phyloP scores from a whole-genome alignment of 2,797 vertebrate genomes.

The Urosaurus nigricauda region DNA sequence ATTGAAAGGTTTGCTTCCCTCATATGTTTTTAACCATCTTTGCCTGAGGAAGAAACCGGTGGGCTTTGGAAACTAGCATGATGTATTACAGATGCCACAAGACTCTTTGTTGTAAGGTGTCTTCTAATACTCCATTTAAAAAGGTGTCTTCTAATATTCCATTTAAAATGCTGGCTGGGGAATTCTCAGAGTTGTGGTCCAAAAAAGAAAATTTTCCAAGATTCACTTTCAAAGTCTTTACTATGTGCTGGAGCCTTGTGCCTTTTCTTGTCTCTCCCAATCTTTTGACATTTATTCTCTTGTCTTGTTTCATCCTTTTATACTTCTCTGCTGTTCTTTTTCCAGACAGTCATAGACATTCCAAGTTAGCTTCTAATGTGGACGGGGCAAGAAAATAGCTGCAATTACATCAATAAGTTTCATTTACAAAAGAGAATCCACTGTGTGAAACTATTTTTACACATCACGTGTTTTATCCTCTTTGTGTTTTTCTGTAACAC shows the following conservation, averaged over 20 bases:
- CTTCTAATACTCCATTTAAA: too few species aligned
- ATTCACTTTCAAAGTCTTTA: background rate
- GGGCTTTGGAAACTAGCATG: too few species aligned
- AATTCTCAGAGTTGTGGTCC: too few species aligned
- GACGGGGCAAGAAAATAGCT: background rate
- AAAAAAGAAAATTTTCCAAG: too few species aligned
- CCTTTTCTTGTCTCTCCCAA: background rate
- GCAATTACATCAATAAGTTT: background rate
- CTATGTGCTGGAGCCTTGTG: background rate
- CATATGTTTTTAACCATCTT: too few species aligned
- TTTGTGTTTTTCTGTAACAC: conserved; percentile 7
- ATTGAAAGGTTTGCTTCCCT: too few species aligned
- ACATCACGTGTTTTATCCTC: background rate
- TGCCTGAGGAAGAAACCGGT: too few species aligned
- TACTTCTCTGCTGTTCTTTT: background rate
- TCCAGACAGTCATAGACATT: background rate
- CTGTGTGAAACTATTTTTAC: background rate
- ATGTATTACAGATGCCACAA: too few species aligned
- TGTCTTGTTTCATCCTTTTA: background rate
- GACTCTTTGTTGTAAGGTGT: too few species aligned
- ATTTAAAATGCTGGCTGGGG: too few species aligned
- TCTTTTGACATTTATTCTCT: background rate
- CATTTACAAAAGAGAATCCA: background rate
- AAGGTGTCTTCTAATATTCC: too few species aligned
- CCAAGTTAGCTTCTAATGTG: background rate